Evolutionary conservation across 2,888 invertebrate species (phyloP).

Genomic region (Chesias legatella): DNA sequence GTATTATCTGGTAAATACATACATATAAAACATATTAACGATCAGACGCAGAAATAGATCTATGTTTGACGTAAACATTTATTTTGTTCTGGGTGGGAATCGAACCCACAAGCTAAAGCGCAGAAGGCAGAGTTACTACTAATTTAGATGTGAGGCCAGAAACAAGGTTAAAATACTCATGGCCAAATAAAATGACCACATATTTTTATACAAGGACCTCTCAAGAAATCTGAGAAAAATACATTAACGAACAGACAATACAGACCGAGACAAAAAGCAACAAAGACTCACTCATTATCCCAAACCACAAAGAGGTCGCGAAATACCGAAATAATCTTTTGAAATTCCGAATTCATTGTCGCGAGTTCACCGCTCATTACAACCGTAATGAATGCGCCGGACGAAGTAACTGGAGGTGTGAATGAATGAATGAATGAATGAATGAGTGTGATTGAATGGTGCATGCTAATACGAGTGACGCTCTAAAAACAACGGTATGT

Average conservation of each 20-base stretch:
- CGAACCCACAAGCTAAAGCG: too few relatives aligned
- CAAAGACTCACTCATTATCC: constrained; percentile 24
- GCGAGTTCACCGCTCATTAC: constrained; percentile 21
- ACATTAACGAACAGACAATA: constrained; percentile 30
- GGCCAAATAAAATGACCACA: neutral
- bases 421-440: constrained; percentile 5
- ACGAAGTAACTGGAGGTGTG: constrained; percentile 2
- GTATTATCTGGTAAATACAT: too few relatives aligned
- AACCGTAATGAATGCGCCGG: constrained; percentile 23
- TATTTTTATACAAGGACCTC: neutral
- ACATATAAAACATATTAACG: too few relatives aligned
- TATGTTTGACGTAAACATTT: too few relatives aligned
- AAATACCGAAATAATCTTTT: constrained; percentile 26
- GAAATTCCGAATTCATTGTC: constrained; percentile 29
- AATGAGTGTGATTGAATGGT: neutral
- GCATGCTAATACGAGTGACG: neutral
- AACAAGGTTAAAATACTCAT: too few relatives aligned
- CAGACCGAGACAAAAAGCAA: constrained; percentile 5
- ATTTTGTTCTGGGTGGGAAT: too few relatives aligned
- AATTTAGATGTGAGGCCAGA: too few relatives aligned
- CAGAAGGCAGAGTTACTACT: too few relatives aligned
- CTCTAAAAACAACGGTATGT: too few relatives aligned
- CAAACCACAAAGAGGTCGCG: constrained; percentile 24
- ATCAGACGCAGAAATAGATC: too few relatives aligned
- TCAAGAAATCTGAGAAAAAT: constrained; percentile 15